Evolutionary conservation across 2,113 vertebrate species (phyloP).

Genomic region (Addax nasomaculatus): DNA sequence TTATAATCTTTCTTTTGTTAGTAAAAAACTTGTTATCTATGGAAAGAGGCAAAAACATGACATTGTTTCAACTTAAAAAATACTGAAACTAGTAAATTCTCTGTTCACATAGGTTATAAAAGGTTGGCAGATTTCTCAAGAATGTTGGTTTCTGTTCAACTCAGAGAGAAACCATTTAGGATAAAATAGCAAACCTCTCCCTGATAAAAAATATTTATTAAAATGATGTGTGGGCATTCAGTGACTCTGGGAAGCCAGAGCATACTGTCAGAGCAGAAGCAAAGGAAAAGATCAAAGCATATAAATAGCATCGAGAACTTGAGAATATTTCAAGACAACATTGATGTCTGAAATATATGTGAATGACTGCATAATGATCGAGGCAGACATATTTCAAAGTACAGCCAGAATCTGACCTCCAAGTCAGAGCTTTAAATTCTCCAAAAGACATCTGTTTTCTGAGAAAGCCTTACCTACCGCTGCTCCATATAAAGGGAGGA

Average conservation of each 20-base stretch:
- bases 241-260: not conserved
- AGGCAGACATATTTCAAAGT: constrained; percentile 46
- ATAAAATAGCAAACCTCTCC: constrained; percentile 13
- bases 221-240: not conserved
- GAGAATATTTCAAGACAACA: constrained; percentile 13
- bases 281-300: not conserved
- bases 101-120: not conserved
- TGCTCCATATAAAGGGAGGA: not conserved
- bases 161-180: not conserved
- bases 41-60: not conserved
- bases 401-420: constrained; percentile 18
- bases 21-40: not conserved
- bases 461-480: not conserved
- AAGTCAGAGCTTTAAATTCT: not conserved
- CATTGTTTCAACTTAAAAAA: not conserved
- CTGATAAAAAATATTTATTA: not conserved
- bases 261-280: not conserved
- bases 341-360: constrained; percentile 24
- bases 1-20: not conserved
- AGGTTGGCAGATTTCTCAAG: not conserved
- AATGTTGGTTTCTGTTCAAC: not conserved
- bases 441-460: not conserved
- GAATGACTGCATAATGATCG: constrained; percentile 18
- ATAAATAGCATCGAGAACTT: constrained; percentile 42
- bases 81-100: not conserved